Percentiles rank a stretch among this genome's conserved stretches.
Conservation (phyloP, 2,113 vertebrate genomes). For the Proterorhinus semilunaris region DNA sequence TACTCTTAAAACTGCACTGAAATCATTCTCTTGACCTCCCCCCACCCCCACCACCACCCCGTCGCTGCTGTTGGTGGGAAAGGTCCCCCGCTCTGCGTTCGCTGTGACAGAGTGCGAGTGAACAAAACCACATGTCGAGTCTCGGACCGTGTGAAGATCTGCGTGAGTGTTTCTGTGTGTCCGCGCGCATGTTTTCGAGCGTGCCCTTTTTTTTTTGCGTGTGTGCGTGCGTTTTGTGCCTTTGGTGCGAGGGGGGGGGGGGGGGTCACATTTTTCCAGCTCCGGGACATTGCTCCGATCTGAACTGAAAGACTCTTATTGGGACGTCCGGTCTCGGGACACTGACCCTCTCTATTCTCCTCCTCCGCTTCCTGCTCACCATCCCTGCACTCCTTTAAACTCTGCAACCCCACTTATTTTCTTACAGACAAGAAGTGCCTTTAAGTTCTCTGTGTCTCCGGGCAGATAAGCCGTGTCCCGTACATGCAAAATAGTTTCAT, state of each 20-base stretch:
- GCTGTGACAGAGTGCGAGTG: constrained; percentile 31
- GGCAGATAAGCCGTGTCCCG: background rate
- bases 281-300: constrained; percentile 31
- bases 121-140: constrained; percentile 66
- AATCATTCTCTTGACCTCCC: background rate
- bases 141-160: constrained; percentile 62
- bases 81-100: background rate
- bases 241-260: constrained; percentile 7
- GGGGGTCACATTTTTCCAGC: constrained; percentile 68
- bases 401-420: background rate
- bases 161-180: constrained; percentile 21
- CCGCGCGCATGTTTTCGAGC: constrained; percentile 12
- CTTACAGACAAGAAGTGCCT: background rate
- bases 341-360: constrained; percentile 14
- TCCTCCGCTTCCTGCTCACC: background rate
- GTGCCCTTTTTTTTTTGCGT: background rate
- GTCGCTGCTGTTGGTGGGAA: background rate
- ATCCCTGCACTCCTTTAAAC: constrained; percentile 2
- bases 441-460: background rate
- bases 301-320: constrained; percentile 55
- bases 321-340: constrained; percentile 56
- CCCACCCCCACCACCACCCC: no score
- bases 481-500: background rate
- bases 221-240: constrained; percentile 9
- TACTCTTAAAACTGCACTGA: background rate